Percentiles rank a stretch among this genome's conserved stretches.
These are phyloP conservation scores for Nyctereutes procyonoides DNA, from an alignment of 2,113 vertebrate species.

Conservation along the genomic window DNA sequence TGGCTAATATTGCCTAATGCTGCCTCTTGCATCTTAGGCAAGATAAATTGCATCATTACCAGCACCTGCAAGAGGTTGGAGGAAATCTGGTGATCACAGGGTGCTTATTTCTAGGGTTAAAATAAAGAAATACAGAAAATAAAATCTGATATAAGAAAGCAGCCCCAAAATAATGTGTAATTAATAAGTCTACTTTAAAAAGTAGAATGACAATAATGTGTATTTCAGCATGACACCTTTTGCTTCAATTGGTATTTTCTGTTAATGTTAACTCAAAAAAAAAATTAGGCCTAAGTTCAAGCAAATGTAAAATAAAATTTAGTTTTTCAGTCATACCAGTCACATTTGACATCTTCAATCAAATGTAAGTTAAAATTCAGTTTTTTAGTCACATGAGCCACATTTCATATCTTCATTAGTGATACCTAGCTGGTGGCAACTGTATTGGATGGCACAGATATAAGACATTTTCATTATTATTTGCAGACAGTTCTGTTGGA, in stretches of 20 bases:
- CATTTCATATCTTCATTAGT: background rate
- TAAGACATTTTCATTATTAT: background rate
- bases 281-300: background rate
- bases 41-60: background rate
- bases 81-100: background rate
- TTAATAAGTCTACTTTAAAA: background rate
- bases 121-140: background rate
- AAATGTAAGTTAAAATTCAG: background rate
- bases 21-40: background rate
- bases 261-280: background rate
- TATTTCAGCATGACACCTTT: fast-evolving
- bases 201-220: fast-evolving
- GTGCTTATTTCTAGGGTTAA: background rate
- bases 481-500: background rate
- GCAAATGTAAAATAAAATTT: background rate
- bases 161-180: background rate
- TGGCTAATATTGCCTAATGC: background rate
- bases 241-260: background rate
- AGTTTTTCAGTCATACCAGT: background rate
- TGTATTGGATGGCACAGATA: background rate
- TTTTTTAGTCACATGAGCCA: background rate
- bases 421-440: background rate
- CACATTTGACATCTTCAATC: background rate
- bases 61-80: fast-evolving
- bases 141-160: background rate